Base-by-base conservation (phyloP, 1,140 invertebrate species). In the Lordiphosa clarofinis region DNA sequence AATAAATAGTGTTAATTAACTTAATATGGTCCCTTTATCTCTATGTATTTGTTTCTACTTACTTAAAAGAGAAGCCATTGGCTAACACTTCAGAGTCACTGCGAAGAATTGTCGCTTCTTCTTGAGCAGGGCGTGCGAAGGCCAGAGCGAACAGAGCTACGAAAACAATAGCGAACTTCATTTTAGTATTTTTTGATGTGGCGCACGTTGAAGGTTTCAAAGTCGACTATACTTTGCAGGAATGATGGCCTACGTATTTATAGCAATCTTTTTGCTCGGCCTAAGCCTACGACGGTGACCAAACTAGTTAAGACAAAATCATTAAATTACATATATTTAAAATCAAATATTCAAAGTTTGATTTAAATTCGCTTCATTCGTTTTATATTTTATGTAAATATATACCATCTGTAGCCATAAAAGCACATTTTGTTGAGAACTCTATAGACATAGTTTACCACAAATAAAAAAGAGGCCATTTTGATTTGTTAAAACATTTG, bases 151-250 rank as follows among this genome's bases (percentile, higher is more conserved):
- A 75, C 61, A 88, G 74, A 50, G 81, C 74, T n/a, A 73, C 65
- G 55, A 84, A 78, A 36, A 84, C 79, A 54, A 84, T 74, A 39
- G 68, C 65, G 73, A 84, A 84, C 60, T 84, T 84, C 79, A 84
- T 84, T 53, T 43, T 69, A 40, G 15, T 49, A 12, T 11, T 33
- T 47, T 48, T 33, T 35, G 39, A n/a, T 35, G 39, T 69, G 60
- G 54, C 54, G 55, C 13, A 48, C 49, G 55, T 49, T 59, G 58
- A 61, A 65, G 66, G 12, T 15, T 31, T 64, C 46, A 64, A 60
- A 59, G 60, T 48, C 68, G 57, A 61, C 47, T 46, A 70, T 61
- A 46, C 13, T 36, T 40, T 55, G 38, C 55, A 33, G 44, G 35
- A 42, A 36, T 49, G 35, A 65, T 15, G 37, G 52, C 40, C 15